A percentile compares a stretch with the other conserved stretches of the same genome.
Evolutionary conservation across 2,113 vertebrate genomes (phyloP).

Genomic region (Sterrhoptilus dennistouni): DNA sequence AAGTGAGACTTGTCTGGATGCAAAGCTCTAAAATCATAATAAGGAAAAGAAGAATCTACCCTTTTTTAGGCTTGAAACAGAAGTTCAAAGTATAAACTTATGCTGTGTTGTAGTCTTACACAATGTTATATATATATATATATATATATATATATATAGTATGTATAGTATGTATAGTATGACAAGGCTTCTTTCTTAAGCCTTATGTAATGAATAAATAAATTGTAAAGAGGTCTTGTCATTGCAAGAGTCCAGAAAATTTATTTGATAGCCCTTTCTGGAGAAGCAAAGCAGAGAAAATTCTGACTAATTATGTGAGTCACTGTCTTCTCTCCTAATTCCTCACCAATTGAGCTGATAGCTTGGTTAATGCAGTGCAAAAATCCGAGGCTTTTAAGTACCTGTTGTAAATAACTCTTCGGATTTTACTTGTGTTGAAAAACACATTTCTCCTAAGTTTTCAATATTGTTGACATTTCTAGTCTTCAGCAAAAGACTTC

Average conservation of each 20-base stretch:
- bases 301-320: not conserved
- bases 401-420: not conserved
- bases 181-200: not conserved
- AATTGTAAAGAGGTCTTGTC: not conserved
- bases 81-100: not conserved
- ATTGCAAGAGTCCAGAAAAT: not conserved
- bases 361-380: not conserved
- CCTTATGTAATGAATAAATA: not conserved
- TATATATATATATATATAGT: too few relatives aligned
- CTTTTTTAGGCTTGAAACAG: not conserved
- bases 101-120: not conserved
- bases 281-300: not conserved
- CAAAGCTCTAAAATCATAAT: not conserved
- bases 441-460: not conserved
- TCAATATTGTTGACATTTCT: not conserved
- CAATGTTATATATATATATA: not conserved
- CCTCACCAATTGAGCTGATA: not conserved
- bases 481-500: not conserved
- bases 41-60: not conserved
- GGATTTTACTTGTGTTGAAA: not conserved
- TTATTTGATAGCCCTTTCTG: not conserved
- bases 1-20: not conserved
- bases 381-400: not conserved
- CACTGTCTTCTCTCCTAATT: not conserved
- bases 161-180: not conserved